These are phyloP conservation scores for Matsumyia berberina DNA, from an alignment of 2,888 invertebrate genomes.

Conservation along the genomic window DNA sequence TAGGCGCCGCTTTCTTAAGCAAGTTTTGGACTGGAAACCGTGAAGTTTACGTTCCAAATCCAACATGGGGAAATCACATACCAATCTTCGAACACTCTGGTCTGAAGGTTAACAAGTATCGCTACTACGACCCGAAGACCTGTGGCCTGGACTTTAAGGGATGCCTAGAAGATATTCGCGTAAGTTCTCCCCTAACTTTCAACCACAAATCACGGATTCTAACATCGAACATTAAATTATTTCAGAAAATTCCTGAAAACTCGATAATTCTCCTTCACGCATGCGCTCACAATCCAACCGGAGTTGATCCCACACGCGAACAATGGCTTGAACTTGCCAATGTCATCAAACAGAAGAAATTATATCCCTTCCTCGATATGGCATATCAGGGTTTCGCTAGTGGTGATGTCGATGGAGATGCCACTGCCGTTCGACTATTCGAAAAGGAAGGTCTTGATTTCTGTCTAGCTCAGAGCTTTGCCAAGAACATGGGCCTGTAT, in stretches of 20 bases:
- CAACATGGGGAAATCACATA: slow-evolving; percentile 99
- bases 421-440: slow-evolving; percentile 94
- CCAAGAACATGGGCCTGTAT: slow-evolving; percentile 97
- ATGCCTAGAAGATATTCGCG: slow-evolving; percentile 93
- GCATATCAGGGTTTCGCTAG: slow-evolving; percentile 99
- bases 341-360: slow-evolving; percentile 91
- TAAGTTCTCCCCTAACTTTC: slow-evolving; percentile 84
- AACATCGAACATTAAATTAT: slow-evolving; percentile 65
- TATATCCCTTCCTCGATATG: slow-evolving; percentile 98
- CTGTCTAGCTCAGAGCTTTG: slow-evolving; percentile 96
- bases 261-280: slow-evolving; percentile 97
- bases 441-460: slow-evolving; percentile 94
- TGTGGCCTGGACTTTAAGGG: slow-evolving; percentile 97
- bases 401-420: slow-evolving; percentile 94
- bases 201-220: too few species aligned
- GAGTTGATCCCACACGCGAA: slow-evolving; percentile 93
- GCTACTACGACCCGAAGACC: slow-evolving; percentile 96
- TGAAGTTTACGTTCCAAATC: slow-evolving; percentile 94
- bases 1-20: slow-evolving; percentile 95
- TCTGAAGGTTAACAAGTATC: slow-evolving; percentile 93
- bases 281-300: slow-evolving; percentile 99
- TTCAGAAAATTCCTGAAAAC: slow-evolving; percentile 95
- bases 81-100: slow-evolving; percentile 96
- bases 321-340: slow-evolving; percentile 96
- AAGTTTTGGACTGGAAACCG: slow-evolving; percentile 92